Evolutionary conservation across 2,888 invertebrate species (phyloP).

Genomic region (Acanthosepion pharaonis): DNA sequence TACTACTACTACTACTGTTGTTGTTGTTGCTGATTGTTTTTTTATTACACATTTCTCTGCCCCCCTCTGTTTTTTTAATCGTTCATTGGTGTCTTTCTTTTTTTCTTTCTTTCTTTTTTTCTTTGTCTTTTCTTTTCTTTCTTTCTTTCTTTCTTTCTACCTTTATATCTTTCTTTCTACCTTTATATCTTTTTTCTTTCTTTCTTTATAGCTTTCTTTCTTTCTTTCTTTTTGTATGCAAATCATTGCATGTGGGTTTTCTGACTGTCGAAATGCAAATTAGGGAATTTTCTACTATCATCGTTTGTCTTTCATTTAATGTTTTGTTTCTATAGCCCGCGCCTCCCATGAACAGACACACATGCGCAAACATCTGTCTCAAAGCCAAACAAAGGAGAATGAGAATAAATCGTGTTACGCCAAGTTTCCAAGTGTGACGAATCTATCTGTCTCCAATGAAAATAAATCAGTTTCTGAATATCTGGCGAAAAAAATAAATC

Average conservation of each 20-base stretch:
- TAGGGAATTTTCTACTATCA: no score
- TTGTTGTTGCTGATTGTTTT: not conserved
- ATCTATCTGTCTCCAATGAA: no score
- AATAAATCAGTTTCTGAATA: no score
- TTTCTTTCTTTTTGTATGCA: not conserved
- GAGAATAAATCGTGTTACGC: no score
- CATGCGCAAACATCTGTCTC: not conserved
- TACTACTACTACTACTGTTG: no score
- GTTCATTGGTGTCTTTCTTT: not conserved
- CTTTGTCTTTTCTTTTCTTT: not conserved
- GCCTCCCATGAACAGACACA: constrained; percentile 38
- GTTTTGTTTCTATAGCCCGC: not conserved
- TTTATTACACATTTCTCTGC: not conserved
- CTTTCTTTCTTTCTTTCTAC: not conserved
- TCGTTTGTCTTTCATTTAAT: not conserved
- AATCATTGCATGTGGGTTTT: no score
- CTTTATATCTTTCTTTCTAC: not conserved
- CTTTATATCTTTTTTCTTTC: no score
- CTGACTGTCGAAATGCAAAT: no score
- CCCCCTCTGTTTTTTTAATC: not conserved
- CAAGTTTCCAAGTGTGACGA: no score
- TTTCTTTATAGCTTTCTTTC: no score
- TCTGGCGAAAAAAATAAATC: no score
- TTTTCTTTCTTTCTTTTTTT: not conserved
- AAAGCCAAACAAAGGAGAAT: no score